phyloP scores from a whole-genome alignment of 2,888 invertebrate genomes.

The Sericinus montela region DNA sequence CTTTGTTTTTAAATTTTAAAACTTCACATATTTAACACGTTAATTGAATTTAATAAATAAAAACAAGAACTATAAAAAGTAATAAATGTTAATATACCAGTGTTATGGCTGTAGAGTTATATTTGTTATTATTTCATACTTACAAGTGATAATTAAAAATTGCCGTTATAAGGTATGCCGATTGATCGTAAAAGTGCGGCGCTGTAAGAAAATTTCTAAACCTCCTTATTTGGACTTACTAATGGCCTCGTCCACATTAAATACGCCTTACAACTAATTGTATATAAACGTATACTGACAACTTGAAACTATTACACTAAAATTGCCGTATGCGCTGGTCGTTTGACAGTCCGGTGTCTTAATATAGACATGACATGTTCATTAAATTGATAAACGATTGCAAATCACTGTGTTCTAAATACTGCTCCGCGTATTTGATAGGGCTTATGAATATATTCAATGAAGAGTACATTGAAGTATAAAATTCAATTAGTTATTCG shows the following conservation, averaged over 20 bases:
- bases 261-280: constrained; percentile 6
- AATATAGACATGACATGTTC: constrained; percentile 41
- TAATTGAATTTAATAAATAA: no score
- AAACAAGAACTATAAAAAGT: no score
- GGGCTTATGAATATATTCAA: constrained; percentile 7
- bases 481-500: no score
- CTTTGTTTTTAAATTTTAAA: no score
- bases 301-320: constrained; percentile 12
- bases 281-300: constrained; percentile 4
- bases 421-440: constrained; percentile 22
- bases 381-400: constrained; percentile 37
- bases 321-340: constrained; percentile 17
- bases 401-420: constrained; percentile 36
- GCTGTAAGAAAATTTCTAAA: background rate
- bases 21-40: no score
- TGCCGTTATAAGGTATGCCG: no score
- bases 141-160: no score
- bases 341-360: constrained; percentile 29
- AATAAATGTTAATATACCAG: no score
- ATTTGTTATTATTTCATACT: no score
- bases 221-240: background rate
- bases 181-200: no score
- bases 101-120: no score
- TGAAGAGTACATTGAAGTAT: background rate
- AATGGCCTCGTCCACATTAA: background rate